Conservation (phyloP, 2,797 vertebrate species). For the Tokudaia tokunoshimensis region DNA sequence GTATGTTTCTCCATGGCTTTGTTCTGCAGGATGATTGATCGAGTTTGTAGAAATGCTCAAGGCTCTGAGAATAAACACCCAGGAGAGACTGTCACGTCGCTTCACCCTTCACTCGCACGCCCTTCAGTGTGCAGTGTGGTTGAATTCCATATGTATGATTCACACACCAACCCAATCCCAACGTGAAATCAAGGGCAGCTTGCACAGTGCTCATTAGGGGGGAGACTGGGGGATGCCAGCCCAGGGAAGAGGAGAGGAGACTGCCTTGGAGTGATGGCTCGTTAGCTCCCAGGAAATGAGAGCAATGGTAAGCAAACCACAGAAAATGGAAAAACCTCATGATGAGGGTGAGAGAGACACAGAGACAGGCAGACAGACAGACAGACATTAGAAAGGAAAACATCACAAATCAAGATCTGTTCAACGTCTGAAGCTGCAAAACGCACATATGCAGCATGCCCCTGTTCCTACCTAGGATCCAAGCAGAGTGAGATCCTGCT, state of each 20-base stretch:
- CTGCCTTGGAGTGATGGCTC: too few species aligned
- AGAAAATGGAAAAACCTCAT: background rate
- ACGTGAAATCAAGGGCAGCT: background rate
- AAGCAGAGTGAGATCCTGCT: background rate
- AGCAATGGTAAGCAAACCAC: background rate
- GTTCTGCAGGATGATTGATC: background rate
- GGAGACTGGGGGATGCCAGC: background rate
- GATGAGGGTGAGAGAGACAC: background rate
- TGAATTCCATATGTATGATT: background rate
- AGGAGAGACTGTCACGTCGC: background rate
- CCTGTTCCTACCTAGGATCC: too few species aligned
- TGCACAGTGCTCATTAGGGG: too few species aligned
- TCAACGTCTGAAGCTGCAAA: background rate
- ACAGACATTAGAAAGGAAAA: background rate
- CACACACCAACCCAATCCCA: background rate
- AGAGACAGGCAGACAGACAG: background rate
- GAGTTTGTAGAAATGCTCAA: background rate
- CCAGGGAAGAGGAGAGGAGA: background rate
- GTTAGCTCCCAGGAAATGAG: background rate
- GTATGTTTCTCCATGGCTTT: background rate
- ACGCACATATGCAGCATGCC: accelerated
- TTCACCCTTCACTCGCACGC: background rate
- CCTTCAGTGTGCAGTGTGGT: background rate
- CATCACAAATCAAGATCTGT: accelerated
- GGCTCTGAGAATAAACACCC: background rate